Evolutionary conservation across 2,797 vertebrate species (phyloP).

Genomic region (Pterois miles): DNA sequence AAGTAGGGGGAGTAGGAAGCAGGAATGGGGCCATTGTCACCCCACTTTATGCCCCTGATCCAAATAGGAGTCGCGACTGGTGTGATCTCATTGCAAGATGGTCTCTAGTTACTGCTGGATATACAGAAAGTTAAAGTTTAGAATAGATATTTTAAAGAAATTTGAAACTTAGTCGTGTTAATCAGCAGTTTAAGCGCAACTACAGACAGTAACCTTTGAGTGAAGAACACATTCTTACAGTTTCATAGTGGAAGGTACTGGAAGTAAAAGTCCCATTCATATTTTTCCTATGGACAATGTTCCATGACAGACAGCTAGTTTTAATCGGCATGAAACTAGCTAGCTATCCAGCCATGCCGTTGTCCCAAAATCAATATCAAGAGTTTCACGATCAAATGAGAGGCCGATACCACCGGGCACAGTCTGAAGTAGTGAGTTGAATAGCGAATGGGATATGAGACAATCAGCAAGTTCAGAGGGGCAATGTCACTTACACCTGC

Average conservation of each 20-base stretch:
- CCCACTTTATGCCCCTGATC: too few relatives aligned
- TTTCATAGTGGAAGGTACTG: neutral
- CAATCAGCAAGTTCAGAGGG: neutral
- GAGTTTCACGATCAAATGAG: too few relatives aligned
- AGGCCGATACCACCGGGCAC: too few relatives aligned
- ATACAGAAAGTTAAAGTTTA: neutral
- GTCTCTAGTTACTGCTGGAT: neutral
- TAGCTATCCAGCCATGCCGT: too few relatives aligned
- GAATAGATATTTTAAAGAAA: neutral
- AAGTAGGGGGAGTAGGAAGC: too few relatives aligned
- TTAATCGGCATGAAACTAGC: too few relatives aligned
- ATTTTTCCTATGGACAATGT: neutral
- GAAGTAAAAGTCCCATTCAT: neutral
- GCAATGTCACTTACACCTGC: neutral
- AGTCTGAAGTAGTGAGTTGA: too few relatives aligned
- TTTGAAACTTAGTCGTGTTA: neutral
- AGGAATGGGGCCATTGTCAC: too few relatives aligned
- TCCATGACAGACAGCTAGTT: too few relatives aligned
- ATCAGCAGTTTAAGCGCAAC: neutral
- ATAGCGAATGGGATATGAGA: too few relatives aligned
- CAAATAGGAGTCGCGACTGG: fast-evolving
- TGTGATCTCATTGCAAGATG: too few relatives aligned
- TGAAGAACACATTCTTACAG: neutral
- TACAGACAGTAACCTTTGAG: neutral
- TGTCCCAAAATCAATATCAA: too few relatives aligned